Base-by-base conservation (phyloP, 1,140 invertebrate genomes). In the Acarapis woodi region DNA sequence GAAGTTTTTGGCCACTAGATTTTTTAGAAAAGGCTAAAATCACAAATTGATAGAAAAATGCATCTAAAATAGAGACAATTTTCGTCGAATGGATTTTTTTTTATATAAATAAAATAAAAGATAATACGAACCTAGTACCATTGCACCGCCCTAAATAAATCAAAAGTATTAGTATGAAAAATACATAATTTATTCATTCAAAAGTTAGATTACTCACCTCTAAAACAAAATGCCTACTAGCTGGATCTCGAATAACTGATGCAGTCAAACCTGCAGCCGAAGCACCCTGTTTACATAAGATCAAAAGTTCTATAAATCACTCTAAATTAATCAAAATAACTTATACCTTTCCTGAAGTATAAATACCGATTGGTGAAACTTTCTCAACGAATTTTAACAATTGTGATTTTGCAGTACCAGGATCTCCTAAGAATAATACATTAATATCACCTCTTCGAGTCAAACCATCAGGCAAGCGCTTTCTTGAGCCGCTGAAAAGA, bases 291-390 rank as follows among this genome's bases (percentile, higher is more conserved):
- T n/a, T n/a, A n/a, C n/a, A n/a, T n/a, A n/a, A n/a, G n/a, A n/a
- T n/a, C n/a, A n/a, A n/a, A n/a, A n/a, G n/a, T n/a, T n/a, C n/a
- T n/a, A n/a, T n/a, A n/a, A n/a, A n/a, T n/a, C n/a, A n/a, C n/a
- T n/a, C n/a, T n/a, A n/a, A n/a, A n/a, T n/a, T n/a, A n/a, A n/a
- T n/a, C n/a, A n/a, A n/a, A n/a, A n/a, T n/a, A n/a, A n/a, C n/a
- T n/a, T n/a, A n/a, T n/a, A n/a, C 93, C 62, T 99, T 99, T 2
- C 90, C 93, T 0, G 87, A 94, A 1, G 93, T 99, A 50, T 97
- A 99, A 4, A 96, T 74, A 10, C 71, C 85, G 49, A 96, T 80
- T 0, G 93, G 93, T 0, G 90, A 68, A 5, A 88, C 83, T 50
- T 71, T 71, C 55, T 97, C 85, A 2, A 93, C 87, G 58, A 97